Evolutionary conservation across 2,888 invertebrate genomes (phyloP).

Genomic region (Cheilosia grossa): DNA sequence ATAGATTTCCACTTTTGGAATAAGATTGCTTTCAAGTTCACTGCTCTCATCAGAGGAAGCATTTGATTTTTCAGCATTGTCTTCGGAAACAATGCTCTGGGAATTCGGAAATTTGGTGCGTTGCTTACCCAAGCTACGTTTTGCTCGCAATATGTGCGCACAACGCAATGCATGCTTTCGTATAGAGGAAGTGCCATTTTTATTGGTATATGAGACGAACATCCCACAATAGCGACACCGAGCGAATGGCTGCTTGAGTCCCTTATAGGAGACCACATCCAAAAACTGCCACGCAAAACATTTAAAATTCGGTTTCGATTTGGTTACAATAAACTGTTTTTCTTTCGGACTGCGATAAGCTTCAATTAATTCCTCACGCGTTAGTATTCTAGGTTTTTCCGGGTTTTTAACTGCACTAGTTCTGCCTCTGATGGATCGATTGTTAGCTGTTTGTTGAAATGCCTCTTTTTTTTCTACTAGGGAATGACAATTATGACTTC

Average conservation of each 20-base stretch:
- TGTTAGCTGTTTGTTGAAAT: not conserved
- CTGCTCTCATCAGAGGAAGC: conserved; percentile 22
- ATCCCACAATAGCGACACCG: conserved; percentile 40
- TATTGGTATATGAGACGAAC: conserved; percentile 47
- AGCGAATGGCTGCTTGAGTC: conserved; percentile 49
- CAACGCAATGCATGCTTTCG: conserved; percentile 57
- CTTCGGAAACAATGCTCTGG: not conserved
- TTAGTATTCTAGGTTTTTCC: conserved; percentile 26
- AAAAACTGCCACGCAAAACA: conserved; percentile 64
- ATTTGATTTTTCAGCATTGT: not conserved
- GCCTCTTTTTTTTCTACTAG: not conserved
- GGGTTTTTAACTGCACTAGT: not conserved
- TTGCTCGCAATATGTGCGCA: conserved; percentile 33
- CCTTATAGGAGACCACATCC: conserved; percentile 49
- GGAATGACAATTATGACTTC: conserved; percentile 50
- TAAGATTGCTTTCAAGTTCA: conserved; percentile 16
- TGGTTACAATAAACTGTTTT: conserved; percentile 24
- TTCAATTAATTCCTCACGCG: conserved; percentile 23
- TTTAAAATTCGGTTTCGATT: conserved; percentile 52
- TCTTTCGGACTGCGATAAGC: conserved; percentile 34
- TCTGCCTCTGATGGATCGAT: not conserved
- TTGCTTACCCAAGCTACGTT: conserved; percentile 31
- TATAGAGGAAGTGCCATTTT: conserved; percentile 60
- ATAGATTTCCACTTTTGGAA: conserved; percentile 50
- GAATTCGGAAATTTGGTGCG: not conserved